Evolutionary conservation across 2,113 vertebrate species (phyloP).

Genomic region (Proteles cristata): DNA sequence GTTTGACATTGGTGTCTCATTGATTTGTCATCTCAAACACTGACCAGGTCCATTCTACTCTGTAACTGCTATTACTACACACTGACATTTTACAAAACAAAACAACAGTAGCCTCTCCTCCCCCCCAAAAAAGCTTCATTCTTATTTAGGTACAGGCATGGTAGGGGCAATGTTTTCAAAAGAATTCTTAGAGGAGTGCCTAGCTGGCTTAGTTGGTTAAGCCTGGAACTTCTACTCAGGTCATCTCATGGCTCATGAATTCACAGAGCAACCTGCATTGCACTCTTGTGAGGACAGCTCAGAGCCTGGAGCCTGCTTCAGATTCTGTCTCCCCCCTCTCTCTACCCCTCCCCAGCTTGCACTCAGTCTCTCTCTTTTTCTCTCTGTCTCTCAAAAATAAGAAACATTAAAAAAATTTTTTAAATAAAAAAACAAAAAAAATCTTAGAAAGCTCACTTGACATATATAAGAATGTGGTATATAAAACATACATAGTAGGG

Average conservation of each 20-base stretch:
- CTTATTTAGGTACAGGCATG: neutral
- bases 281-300: too few relatives aligned
- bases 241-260: too few relatives aligned
- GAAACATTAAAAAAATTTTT: too few relatives aligned
- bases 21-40: neutral
- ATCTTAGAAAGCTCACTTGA: neutral
- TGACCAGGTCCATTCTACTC: neutral
- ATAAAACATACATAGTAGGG: neutral
- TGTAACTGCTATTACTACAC: neutral
- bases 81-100: neutral
- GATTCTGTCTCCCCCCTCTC: too few relatives aligned
- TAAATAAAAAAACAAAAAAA: neutral
- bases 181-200: neutral
- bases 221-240: too few relatives aligned
- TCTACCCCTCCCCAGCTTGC: too few relatives aligned
- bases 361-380: too few relatives aligned
- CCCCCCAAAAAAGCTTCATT: neutral
- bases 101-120: neutral
- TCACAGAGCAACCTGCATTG: too few relatives aligned
- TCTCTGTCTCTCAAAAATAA: too few relatives aligned
- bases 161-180: neutral
- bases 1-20: conserved; percentile 10
- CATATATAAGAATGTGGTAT: neutral
- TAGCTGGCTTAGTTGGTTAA: too few relatives aligned
- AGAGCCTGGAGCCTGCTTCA: too few relatives aligned